Conservation (phyloP, 2,888 invertebrate genomes). For the Alsophila aescularia region DNA sequence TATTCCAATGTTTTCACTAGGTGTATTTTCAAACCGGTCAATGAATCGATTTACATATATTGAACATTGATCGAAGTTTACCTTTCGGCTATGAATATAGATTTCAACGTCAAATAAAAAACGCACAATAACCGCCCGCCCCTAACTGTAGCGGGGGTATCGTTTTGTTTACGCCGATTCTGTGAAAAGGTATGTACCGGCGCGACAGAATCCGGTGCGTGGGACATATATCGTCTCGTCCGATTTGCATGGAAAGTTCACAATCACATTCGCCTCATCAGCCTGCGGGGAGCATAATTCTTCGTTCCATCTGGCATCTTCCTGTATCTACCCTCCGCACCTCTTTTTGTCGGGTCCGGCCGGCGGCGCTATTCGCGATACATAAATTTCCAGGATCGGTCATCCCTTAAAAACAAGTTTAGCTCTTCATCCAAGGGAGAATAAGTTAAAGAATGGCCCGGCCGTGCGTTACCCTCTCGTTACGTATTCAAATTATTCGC, state of each 20-base stretch:
- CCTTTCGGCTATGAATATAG: constrained; percentile 64
- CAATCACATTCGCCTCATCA: constrained; percentile 84
- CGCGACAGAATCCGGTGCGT: constrained; percentile 56
- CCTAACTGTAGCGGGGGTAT: constrained; percentile 42
- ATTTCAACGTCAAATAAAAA: constrained; percentile 58
- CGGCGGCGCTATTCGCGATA: constrained; percentile 80
- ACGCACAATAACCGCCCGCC: constrained; percentile 53
- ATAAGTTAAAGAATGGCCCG: constrained; percentile 80
- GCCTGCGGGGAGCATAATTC: constrained; percentile 82
- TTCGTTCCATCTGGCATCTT: constrained; percentile 82
- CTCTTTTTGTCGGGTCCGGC: constrained; percentile 77
- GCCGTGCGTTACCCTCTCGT: constrained; percentile 79
- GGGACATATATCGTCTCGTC: constrained; percentile 52
- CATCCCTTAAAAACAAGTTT: constrained; percentile 85
- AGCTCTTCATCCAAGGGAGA: constrained; percentile 80
- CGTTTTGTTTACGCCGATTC: constrained; percentile 59
- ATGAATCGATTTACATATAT: constrained; percentile 78
- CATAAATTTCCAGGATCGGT: constrained; percentile 84
- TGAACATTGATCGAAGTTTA: constrained; percentile 68
- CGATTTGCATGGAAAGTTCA: constrained; percentile 82
- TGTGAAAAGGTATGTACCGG: constrained; percentile 58
- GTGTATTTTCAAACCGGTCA: constrained; percentile 63
- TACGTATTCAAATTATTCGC: constrained; percentile 83
- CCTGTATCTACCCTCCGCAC: constrained; percentile 77
- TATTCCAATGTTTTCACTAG: constrained; percentile 61